phyloP scores from a whole-genome alignment of 2,113 vertebrate genomes.

The Mesoclemmys tuberculata region DNA sequence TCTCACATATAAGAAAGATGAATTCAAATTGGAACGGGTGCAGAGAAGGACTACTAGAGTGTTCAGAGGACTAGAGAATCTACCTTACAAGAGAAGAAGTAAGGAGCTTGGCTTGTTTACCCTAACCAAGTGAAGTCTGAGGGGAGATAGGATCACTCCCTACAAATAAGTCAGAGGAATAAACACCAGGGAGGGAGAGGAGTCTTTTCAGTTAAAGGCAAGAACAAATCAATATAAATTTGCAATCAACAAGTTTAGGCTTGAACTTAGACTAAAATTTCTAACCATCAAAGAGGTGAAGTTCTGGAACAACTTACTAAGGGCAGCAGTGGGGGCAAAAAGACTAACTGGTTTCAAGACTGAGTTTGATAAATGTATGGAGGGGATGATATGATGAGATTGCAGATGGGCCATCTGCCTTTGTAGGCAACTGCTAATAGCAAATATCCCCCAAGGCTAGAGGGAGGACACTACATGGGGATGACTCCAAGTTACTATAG shows the following conservation, averaged over 20 bases:
- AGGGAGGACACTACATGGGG: background rate
- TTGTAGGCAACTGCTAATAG: background rate
- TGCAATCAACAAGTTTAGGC: background rate
- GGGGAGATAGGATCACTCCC: no score
- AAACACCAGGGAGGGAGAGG: background rate
- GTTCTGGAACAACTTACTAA: background rate
- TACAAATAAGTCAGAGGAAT: no score
- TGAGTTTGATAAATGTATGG: background rate
- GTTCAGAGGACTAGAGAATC: background rate
- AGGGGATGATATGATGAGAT: background rate
- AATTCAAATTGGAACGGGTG: background rate
- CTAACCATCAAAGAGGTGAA: background rate
- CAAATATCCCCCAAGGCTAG: background rate
- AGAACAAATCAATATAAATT: background rate
- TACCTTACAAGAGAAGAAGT: no score
- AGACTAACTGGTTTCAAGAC: background rate
- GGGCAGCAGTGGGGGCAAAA: background rate
- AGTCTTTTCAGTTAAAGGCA: background rate
- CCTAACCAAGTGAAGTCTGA: no score
- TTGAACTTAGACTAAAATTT: background rate
- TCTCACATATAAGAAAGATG: background rate
- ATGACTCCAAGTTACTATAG: background rate
- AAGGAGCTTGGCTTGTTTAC: no score
- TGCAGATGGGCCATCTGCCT: background rate
- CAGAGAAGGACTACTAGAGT: background rate